Percentiles rank a stretch among this genome's conserved stretches.
These are phyloP conservation scores for Oligia strigilis DNA, from an alignment of 2,888 invertebrate genomes.

Conservation along the genomic window DNA sequence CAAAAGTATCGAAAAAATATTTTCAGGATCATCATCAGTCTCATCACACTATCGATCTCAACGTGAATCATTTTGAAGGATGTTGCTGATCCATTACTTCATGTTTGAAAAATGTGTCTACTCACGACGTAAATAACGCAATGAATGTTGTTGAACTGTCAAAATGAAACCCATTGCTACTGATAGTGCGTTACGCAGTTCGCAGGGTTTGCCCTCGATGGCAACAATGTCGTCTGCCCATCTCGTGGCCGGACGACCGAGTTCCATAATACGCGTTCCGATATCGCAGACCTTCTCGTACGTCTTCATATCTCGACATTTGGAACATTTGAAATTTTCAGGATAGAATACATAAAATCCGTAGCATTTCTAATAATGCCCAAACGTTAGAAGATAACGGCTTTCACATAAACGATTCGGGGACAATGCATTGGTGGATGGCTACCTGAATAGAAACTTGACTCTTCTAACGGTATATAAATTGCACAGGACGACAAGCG, in stretches of 20 bases:
- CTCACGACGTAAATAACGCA: too few relatives aligned
- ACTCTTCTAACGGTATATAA: constrained; percentile 7
- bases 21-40: background rate
- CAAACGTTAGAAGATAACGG: background rate
- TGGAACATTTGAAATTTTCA: background rate
- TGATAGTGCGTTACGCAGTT: too few relatives aligned
- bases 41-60: too few relatives aligned
- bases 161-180: too few relatives aligned
- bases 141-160: too few relatives aligned
- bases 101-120: too few relatives aligned
- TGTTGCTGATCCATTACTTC: too few relatives aligned
- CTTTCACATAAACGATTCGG: background rate
- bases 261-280: background rate
- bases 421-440: background rate
- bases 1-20: background rate
- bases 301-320: background rate
- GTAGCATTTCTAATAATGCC: background rate
- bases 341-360: background rate
- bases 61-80: too few relatives aligned
- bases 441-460: background rate
- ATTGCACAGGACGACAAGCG: constrained; percentile 31
- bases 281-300: background rate
- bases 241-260: background rate
- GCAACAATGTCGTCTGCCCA: background rate
- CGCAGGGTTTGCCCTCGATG: background rate